These are phyloP conservation scores for Cairina moschata DNA, from an alignment of 2,113 vertebrate genomes.

Conservation along the genomic window DNA sequence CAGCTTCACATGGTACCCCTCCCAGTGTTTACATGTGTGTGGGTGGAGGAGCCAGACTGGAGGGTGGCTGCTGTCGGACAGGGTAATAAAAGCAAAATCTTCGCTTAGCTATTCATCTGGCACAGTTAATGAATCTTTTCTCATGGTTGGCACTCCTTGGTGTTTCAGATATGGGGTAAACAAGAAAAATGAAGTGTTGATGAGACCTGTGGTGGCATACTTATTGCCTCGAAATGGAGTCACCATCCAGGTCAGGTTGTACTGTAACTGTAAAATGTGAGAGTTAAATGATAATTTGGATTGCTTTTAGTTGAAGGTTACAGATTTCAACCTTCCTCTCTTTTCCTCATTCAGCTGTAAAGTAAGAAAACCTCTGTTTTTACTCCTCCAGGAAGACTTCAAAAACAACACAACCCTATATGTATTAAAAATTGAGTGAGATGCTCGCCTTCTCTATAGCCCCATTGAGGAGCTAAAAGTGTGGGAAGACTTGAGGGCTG, in stretches of 20 bases:
- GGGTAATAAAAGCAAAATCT: constrained; percentile 5
- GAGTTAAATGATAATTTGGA: not conserved
- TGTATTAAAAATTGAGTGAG: not conserved
- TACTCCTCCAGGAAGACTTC: not conserved
- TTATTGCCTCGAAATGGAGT: constrained; percentile 9
- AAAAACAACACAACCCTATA: not conserved
- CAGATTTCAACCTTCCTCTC: not conserved
- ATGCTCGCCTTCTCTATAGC: not conserved
- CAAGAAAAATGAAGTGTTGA: not conserved
- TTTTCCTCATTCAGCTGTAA: not conserved
- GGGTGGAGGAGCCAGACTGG: constrained; percentile 56
- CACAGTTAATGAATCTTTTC: constrained; percentile 9
- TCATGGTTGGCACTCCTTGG: not conserved
- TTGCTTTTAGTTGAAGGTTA: not conserved
- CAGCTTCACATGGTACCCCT: constrained; percentile 49
- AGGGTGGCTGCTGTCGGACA: constrained; percentile 36
- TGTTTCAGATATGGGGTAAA: not conserved
- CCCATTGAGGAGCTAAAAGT: not conserved
- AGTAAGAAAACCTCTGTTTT: not conserved
- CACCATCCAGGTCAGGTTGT: not conserved
- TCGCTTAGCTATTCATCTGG: not conserved
- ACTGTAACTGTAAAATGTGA: not conserved
- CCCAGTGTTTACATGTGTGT: constrained; percentile 64
- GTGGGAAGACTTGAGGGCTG: not conserved
- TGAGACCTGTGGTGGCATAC: not conserved